Evolutionary conservation across 2,113 vertebrate species (phyloP).

Genomic region (Hepsetus odoe): DNA sequence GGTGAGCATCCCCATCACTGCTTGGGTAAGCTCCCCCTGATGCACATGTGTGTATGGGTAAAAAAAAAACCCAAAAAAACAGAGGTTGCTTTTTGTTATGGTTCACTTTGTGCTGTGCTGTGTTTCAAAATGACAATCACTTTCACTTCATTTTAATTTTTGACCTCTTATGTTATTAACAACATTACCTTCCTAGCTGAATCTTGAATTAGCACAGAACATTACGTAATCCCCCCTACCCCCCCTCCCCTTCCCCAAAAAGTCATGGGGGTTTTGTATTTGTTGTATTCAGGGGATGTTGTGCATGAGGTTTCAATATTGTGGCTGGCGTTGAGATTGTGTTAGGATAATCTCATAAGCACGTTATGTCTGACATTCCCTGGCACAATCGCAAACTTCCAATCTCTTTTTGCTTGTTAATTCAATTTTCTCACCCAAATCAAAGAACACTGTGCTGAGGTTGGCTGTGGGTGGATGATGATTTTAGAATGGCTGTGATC

Average conservation of each 20-base stretch:
- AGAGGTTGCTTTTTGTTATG: too few species aligned
- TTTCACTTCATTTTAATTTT: too few species aligned
- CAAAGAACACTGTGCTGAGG: not conserved
- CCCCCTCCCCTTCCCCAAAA: not conserved
- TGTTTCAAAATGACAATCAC: too few species aligned
- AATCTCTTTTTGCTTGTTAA: not conserved
- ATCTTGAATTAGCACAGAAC: not conserved
- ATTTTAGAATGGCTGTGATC: not conserved
- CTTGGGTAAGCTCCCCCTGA: too few species aligned
- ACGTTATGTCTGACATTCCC: not conserved
- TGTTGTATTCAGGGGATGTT: not conserved
- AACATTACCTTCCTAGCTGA: too few species aligned
- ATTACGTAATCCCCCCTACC: not conserved
- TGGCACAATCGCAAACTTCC: not conserved
- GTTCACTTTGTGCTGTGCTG: too few species aligned
- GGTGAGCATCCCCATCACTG: too few species aligned
- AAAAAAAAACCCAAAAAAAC: too few species aligned
- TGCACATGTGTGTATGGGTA: too few species aligned
- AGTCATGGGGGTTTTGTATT: not conserved
- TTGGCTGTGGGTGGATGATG: not conserved
- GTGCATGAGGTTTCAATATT: not conserved
- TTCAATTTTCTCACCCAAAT: not conserved
- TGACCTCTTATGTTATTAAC: too few species aligned
- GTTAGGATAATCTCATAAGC: conserved; percentile 4
- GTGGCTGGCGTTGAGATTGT: not conserved